Base-by-base conservation (phyloP, 2,113 vertebrate species). In the Acanthisitta chloris region DNA sequence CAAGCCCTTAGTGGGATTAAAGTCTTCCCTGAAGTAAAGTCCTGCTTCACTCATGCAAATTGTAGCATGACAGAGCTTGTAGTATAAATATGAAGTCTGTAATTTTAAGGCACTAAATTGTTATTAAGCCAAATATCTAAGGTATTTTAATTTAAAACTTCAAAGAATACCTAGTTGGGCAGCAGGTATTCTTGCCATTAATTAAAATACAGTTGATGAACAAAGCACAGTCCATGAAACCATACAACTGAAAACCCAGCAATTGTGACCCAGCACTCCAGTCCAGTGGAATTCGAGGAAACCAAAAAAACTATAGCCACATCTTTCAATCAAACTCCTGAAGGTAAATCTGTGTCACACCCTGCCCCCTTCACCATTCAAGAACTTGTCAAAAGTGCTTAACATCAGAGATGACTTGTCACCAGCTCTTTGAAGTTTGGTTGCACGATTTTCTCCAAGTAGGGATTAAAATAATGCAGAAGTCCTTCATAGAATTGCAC, bases 131-230 rank as follows among this genome's bases (percentile, higher is more conserved):
- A 90, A 90, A 81, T 95, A 81, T 88, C 59, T 84, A 81, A 84
- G 66, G 88, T 65, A 88, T 94, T 96, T 93, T 86, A 96, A 96
- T 94, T 95, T 96, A 86, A 90, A 96, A 84, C 88, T 95, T 97
- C 96, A 96, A 97, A 96, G 94, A 90, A 88, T 78, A 86, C 57
- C 40, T 67, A 74, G 52, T 1, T 83, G 69, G 80, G 57, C 82
- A 94, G 43, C 90, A 79, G 88, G 48, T 28, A 93, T 95, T 90
- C 88, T 88, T 92, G 59, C 36, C n/a, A 83, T 92, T 95, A 88
- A 92, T 94, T 90, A 81, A 81, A 96, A 95, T 45, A 52, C 42
- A 28, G 43, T 26, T 71, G 67, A 74, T 40, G 77, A 83, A 42
- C 43, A 74, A 73, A 90, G 49, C n/a, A 36, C 67, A 52, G 80